Conservation (phyloP, 2,797 vertebrate species). For the Cheirogaleus major region DNA sequence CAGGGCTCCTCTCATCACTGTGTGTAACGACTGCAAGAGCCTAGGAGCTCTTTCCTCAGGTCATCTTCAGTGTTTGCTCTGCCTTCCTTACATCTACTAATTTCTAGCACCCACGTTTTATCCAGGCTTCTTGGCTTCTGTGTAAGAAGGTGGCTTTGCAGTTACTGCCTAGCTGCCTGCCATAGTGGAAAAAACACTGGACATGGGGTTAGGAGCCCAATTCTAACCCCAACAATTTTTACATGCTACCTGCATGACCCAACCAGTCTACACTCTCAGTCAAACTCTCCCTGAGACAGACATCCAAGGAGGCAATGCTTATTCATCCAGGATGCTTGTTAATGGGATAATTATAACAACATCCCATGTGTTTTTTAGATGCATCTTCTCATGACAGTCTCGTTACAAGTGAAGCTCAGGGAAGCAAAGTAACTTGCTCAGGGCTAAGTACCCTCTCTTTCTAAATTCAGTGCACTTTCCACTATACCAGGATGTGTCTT, state of each 20-base stretch:
- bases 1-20: background rate
- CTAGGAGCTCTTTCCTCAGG: background rate
- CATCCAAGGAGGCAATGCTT: background rate
- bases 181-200: background rate
- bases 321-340: background rate
- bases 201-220: background rate
- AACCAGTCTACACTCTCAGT: background rate
- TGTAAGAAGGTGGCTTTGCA: background rate
- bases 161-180: background rate
- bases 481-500: background rate
- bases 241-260: background rate
- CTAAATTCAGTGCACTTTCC: background rate
- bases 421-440: background rate
- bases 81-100: constrained; percentile 31
- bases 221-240: background rate
- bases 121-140: background rate
- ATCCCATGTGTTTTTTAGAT: background rate
- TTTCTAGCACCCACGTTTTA: background rate
- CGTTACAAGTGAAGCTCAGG: background rate
- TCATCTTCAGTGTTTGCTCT: background rate
- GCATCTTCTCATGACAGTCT: background rate
- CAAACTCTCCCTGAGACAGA: background rate
- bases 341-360: background rate
- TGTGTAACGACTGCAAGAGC: background rate
- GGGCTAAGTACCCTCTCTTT: background rate